Evolutionary conservation across 2,113 vertebrate species (phyloP).

Genomic region (Burhinus oedicnemus): DNA sequence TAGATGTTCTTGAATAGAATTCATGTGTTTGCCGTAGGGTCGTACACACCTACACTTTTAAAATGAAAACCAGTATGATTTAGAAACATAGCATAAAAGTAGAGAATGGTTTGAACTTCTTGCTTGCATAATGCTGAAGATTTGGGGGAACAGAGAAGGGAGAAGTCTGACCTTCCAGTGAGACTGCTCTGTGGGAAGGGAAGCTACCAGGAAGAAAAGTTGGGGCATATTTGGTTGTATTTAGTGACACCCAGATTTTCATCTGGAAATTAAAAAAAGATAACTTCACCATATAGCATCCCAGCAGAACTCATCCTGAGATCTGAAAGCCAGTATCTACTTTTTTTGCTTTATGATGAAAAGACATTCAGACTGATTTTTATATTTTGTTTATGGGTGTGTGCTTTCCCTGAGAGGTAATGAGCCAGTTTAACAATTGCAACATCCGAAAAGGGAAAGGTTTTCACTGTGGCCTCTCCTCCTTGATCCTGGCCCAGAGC

Average conservation of each 20-base stretch:
- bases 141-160: background rate
- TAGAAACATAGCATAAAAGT: background rate
- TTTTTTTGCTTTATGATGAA: background rate
- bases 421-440: background rate
- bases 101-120: background rate
- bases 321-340: background rate
- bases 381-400: background rate
- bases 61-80: background rate
- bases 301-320: background rate
- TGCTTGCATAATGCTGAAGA: background rate
- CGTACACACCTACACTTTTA: background rate
- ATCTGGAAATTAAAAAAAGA: background rate
- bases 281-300: background rate
- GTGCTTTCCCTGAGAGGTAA: background rate
- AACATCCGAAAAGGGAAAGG: background rate
- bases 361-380: background rate
- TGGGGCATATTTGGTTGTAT: background rate
- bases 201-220: background rate
- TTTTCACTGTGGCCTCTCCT: background rate
- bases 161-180: background rate
- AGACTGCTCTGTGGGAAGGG: background rate
- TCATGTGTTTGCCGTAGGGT: background rate
- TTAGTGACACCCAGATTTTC: background rate
- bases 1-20: background rate
- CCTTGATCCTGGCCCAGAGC: background rate